Conservation (phyloP, 2,113 vertebrate species). For the Neopipo cinnamomea region DNA sequence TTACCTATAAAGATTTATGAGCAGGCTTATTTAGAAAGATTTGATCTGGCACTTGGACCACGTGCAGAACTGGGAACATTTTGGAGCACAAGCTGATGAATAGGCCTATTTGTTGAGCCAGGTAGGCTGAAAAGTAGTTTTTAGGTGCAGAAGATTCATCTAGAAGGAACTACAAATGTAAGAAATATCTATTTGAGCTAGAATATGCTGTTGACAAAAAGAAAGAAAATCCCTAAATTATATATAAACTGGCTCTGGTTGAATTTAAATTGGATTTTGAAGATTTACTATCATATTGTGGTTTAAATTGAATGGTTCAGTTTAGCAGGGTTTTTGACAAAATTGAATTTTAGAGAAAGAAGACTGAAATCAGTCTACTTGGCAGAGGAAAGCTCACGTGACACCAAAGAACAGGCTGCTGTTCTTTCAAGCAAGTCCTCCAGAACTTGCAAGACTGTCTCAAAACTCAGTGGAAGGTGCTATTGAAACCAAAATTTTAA, state of each 20-base stretch:
- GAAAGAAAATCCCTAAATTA: neutral
- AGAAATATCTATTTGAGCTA: neutral
- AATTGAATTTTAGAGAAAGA: neutral
- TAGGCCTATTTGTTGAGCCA: neutral
- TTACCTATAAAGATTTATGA: slow-evolving; percentile 17
- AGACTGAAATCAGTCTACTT: neutral
- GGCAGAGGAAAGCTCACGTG: neutral
- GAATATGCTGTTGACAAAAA: neutral
- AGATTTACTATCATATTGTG: neutral
- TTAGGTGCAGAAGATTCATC: neutral
- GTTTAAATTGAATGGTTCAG: neutral
- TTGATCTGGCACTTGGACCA: slow-evolving; percentile 23
- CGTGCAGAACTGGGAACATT: neutral
- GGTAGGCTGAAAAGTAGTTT: neutral
- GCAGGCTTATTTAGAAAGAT: slow-evolving; percentile 36
- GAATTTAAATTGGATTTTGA: neutral
- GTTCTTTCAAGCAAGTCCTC: neutral
- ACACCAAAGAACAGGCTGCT: neutral
- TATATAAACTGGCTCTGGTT: neutral
- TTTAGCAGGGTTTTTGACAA: neutral
- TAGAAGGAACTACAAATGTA: neutral
- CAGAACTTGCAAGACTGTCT: neutral
- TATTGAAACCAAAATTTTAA: neutral
- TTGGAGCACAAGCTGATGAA: slow-evolving; percentile 12
- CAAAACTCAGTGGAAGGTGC: neutral